A percentile compares a stretch with the other conserved stretches of the same genome.
These are phyloP conservation scores for Xylocampa areola DNA, from an alignment of 2,888 invertebrate species.

Conservation along the genomic window DNA sequence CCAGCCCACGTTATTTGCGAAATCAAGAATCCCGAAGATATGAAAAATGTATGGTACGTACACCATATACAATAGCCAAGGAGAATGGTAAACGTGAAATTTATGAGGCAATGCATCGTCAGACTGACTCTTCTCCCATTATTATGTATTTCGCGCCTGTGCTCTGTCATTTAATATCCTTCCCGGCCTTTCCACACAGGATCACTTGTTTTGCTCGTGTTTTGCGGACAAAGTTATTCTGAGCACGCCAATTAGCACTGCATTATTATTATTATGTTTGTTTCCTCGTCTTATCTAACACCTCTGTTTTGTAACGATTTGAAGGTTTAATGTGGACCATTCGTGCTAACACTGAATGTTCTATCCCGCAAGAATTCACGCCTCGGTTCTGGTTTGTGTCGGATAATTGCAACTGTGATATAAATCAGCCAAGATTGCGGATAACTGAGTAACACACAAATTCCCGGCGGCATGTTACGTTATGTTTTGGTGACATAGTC, in stretches of 20 bases:
- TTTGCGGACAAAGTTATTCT: constrained; percentile 40
- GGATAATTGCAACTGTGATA: constrained; percentile 55
- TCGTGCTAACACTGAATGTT: constrained; percentile 39
- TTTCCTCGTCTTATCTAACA: constrained; percentile 64
- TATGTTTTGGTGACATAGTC: constrained; percentile 44
- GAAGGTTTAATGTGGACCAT: constrained; percentile 37
- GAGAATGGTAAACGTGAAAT: constrained; percentile 49
- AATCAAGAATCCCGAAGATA: constrained; percentile 11
- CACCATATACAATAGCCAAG: constrained; percentile 22
- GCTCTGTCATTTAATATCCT: constrained; percentile 63
- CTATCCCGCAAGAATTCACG: constrained; percentile 29
- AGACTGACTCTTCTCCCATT: constrained; percentile 69
- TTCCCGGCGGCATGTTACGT: constrained; percentile 38
- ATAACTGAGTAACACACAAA: constrained; percentile 44
- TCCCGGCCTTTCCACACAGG: constrained; percentile 30
- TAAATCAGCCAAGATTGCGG: constrained; percentile 62
- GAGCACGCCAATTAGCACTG: constrained; percentile 40
- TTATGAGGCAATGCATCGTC: constrained; percentile 65
- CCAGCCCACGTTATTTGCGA: constrained; percentile 15
- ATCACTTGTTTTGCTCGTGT: constrained; percentile 44
- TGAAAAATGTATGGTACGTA: constrained; percentile 15
- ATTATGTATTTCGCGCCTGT: constrained; percentile 66
- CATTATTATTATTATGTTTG: constrained; percentile 51
- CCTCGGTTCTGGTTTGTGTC: constrained; percentile 61
- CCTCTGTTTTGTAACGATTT: constrained; percentile 12